Conservation (phyloP, 2,797 vertebrate genomes). For the Brachyalestes nurse region DNA sequence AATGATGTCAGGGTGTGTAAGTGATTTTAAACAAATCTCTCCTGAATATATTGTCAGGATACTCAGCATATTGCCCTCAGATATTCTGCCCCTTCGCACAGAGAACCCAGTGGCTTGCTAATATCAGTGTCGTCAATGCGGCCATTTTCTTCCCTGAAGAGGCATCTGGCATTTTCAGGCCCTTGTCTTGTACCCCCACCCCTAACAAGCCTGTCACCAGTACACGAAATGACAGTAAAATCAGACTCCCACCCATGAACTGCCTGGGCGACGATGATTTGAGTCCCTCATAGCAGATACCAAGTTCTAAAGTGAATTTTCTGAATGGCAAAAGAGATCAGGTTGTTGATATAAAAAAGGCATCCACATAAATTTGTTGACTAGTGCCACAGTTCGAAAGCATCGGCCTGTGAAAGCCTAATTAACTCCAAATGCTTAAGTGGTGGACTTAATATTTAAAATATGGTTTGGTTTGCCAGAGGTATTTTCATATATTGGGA, state of each 20-base stretch:
- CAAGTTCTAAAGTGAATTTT: constrained; percentile 37
- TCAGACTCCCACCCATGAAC: constrained; percentile 12
- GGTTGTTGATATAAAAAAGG: constrained; percentile 22
- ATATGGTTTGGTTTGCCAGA: constrained; percentile 6
- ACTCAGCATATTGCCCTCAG: background rate
- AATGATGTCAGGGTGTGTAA: background rate
- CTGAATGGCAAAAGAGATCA: constrained; percentile 43
- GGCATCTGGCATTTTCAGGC: constrained; percentile 32
- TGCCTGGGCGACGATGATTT: constrained; percentile 33
- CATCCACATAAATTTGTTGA: constrained; percentile 27
- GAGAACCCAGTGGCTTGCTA: constrained; percentile 10
- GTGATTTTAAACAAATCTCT: background rate
- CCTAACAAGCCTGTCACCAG: constrained; percentile 34
- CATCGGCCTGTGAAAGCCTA: background rate
- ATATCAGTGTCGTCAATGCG: constrained; percentile 13
- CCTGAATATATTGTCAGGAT: constrained; percentile 16
- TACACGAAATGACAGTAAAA: constrained; percentile 42
- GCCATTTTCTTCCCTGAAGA: constrained; percentile 25
- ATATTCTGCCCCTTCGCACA: background rate
- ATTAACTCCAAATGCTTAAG: background rate
- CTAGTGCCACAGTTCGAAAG: constrained; percentile 25
- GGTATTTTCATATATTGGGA: background rate
- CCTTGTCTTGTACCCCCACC: constrained; percentile 7
- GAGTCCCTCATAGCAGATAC: constrained; percentile 36
- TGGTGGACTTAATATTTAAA: background rate